Evolutionary conservation across 2,113 vertebrate species (phyloP).

Genomic region (Falcunculus frontatus): DNA sequence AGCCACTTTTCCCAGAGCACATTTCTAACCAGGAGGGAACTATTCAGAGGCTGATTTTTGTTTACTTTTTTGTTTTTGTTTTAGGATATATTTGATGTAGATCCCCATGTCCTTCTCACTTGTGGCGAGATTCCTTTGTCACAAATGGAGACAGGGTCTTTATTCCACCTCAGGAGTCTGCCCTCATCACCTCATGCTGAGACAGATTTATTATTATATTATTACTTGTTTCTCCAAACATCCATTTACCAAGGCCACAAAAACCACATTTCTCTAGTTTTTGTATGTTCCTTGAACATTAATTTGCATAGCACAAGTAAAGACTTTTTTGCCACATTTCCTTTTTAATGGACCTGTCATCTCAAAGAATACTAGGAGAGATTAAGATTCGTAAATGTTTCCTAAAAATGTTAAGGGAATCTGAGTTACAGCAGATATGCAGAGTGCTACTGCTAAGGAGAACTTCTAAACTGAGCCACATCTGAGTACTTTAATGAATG

Average conservation of each 20-base stretch:
- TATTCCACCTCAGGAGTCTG: not conserved
- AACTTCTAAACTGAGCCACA: not conserved
- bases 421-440: not conserved
- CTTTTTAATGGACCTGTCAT: not conserved
- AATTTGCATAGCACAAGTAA: not conserved
- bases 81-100: not conserved
- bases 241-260: not conserved
- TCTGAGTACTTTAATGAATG: not conserved
- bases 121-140: not conserved
- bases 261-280: not conserved
- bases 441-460: not conserved
- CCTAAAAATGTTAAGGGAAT: not conserved
- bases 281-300: not conserved
- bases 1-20: not conserved
- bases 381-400: not conserved
- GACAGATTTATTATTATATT: not conserved
- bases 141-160: fast-evolving
- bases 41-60: not conserved
- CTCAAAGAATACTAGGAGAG: not conserved
- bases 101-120: not conserved
- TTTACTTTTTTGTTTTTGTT: not conserved
- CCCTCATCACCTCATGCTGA: not conserved
- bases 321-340: not conserved
- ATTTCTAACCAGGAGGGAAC: not conserved
- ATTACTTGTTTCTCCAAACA: not conserved